Evolutionary conservation across 2,113 vertebrate species (phyloP), one percentile per base, ranked within the genome.

Genomic region (Myodes glareolus): DNA sequence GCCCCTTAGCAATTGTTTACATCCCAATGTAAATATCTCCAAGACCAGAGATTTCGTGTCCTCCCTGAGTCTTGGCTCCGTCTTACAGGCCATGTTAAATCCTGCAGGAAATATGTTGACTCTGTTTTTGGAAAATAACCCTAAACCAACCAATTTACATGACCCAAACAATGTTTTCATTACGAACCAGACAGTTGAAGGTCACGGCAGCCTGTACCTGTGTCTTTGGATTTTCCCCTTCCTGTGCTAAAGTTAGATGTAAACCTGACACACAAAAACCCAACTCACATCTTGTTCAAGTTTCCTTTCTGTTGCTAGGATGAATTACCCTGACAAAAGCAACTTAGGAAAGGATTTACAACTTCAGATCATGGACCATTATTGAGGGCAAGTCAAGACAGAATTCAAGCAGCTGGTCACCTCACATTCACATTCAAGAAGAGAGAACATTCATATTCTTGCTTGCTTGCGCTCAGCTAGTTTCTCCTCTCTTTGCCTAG

Each of bases 191-290:
- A 77, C 42, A 31, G 61, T 33, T 63, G 9, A 33, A 86, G 29
- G 61, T 23, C 0, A 12, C 5, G 4, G 1, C 16, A 39, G 39
- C 27, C 19, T 55, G 31, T 6, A 13, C 2, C 3, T 52, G 55
- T 1, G 58, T 63, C 87, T 45, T 82, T 12, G 5, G 19, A 36
- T 52, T 61, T 36, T 8, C 14, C 92, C 7, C 42, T 94, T 84
- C 27, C 45, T 76, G 4, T 50, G 47, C 29, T 68, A 25, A 31
- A 19, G 47, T 7, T 80, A 25, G 5, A 31, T 11, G 61, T 42
- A 55, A 5, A 25, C 31, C 19, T 84, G 82, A 73, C 75, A 87
- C 55, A 16, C 47, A 72, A 55, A 78, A 89, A 47, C 29, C 47
- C 58, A 81, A 23, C 14, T 72, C 33, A 33, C 25, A 33, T 7